Base-by-base conservation (phyloP, 2,113 vertebrate genomes). In the Lagenorhynchus albirostris region DNA sequence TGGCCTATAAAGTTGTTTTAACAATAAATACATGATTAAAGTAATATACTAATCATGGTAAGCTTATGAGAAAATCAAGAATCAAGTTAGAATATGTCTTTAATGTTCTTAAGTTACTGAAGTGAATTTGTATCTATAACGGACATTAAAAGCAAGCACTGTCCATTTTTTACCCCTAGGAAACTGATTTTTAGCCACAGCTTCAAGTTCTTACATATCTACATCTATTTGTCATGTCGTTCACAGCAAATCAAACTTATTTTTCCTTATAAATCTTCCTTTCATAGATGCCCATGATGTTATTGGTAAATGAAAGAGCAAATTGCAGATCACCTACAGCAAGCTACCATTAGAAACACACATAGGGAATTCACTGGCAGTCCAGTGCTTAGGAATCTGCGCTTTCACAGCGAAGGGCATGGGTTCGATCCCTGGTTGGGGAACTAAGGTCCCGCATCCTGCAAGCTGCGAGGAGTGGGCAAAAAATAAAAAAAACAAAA, bases 51-150 rank as follows among this genome's bases (percentile, higher is more conserved):
- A 90, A 94, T 95, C n/a, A 90, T 63, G 38, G 29, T 21, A 71
- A 95, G 33, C 88, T 95, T 50, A 50, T 71, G 20, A 95, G 60
- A 95, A 95, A 95, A 89, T 71, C 62, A 81, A 68, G 58, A 84
- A 44, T 81, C 74, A 87, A 83, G 14, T 62, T 79, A 77, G 31
- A 55, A 94, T 63, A 93, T 53, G 53, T 41, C 83, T 93, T 81
- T 31, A 95, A 95, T 62, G 10, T 70, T 77, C 87, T 85, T 95
- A 97, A 94, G 71, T 87, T 95, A 92, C 23, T 89, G 38, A 86
- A 79, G 31, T 87, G 74, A 94, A 94, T 87, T 95, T 26, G 12
- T 29, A 93, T 18, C 84, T 79, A 73, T 33, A 91, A 88, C 18
- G 17, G 77, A 70, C 38, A 87, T 68, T 79, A 87, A 94, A 93